A percentile compares a stretch with the other conserved stretches of the same genome.
Conservation (phyloP, 1,140 invertebrate species). For the Solenopsis fugax region DNA sequence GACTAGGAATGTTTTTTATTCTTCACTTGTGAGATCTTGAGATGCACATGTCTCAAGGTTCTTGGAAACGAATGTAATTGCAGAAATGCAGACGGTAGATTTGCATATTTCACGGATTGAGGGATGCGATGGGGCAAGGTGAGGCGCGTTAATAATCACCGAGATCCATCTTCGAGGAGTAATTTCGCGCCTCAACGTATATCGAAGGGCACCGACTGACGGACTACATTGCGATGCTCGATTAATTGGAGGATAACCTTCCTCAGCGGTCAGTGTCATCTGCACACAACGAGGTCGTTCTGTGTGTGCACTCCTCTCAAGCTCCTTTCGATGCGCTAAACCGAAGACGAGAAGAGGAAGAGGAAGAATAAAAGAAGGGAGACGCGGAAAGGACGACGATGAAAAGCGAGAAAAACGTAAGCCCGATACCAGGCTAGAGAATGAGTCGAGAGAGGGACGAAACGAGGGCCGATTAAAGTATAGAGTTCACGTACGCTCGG, state of each 20-base stretch:
- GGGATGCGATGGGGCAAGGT: background rate
- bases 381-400: background rate
- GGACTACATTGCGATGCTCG: slow-evolving; percentile 66
- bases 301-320: background rate
- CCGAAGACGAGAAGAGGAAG: background rate
- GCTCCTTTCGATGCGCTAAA: slow-evolving; percentile 8
- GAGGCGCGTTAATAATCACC: slow-evolving; percentile 63
- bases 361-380: background rate
- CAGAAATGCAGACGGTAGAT: slow-evolving; percentile 43
- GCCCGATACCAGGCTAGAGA: background rate
- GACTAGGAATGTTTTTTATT: background rate
- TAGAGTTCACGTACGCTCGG: slow-evolving; percentile 71
- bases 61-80: slow-evolving; percentile 64
- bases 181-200: slow-evolving; percentile 70
- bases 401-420: slow-evolving; percentile 51
- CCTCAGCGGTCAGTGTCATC: slow-evolving; percentile 76
- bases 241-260: slow-evolving; percentile 79
- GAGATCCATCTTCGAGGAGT: slow-evolving; percentile 39
- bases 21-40: background rate
- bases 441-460: slow-evolving; percentile 28
- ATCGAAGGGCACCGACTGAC: slow-evolving; percentile 73
- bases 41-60: slow-evolving; percentile 12
- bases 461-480: slow-evolving; percentile 72
- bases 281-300: slow-evolving; percentile 65
- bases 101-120: slow-evolving; percentile 18